Evolutionary conservation across 2,113 vertebrate species (phyloP).

Genomic region (Onychorhynchus coronatus): DNA sequence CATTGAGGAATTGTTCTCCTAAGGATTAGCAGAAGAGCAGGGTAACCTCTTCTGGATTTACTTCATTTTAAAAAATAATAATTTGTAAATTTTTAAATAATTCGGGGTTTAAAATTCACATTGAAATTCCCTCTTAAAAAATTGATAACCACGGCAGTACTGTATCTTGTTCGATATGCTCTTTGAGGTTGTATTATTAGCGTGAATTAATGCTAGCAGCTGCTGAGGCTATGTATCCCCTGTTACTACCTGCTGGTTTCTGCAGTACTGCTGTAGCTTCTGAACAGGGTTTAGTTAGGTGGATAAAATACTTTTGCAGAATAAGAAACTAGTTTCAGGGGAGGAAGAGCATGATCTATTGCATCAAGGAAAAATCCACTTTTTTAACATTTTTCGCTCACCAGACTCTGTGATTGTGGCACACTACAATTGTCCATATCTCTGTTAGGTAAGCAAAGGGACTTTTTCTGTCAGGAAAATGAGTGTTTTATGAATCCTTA

Average conservation of each 20-base stretch:
- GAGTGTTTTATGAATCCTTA: constrained; percentile 16
- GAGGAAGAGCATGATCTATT: background rate
- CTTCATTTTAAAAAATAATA: constrained; percentile 45
- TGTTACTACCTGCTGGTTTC: constrained; percentile 47
- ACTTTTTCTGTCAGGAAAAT: background rate
- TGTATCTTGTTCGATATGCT: constrained; percentile 57
- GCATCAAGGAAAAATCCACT: background rate
- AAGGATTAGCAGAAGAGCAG: background rate
- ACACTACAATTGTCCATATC: background rate
- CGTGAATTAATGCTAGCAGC: constrained; percentile 58
- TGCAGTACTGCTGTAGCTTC: background rate
- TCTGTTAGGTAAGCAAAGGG: background rate
- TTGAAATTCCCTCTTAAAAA: constrained; percentile 57
- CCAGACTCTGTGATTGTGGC: background rate
- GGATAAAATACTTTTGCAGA: background rate
- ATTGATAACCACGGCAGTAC: constrained; percentile 49
- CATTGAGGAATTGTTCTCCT: background rate
- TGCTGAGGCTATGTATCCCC: constrained; percentile 16
- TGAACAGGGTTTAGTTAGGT: background rate
- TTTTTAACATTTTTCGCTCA: background rate
- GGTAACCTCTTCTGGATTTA: constrained; percentile 22
- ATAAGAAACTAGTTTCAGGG: constrained; percentile 7
- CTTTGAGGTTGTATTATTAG: constrained; percentile 64
- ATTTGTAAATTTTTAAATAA: constrained; percentile 62
- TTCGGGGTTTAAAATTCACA: constrained; percentile 49